Conservation (phyloP, 2,113 vertebrate genomes). For the Rhinoptilus africanus region DNA sequence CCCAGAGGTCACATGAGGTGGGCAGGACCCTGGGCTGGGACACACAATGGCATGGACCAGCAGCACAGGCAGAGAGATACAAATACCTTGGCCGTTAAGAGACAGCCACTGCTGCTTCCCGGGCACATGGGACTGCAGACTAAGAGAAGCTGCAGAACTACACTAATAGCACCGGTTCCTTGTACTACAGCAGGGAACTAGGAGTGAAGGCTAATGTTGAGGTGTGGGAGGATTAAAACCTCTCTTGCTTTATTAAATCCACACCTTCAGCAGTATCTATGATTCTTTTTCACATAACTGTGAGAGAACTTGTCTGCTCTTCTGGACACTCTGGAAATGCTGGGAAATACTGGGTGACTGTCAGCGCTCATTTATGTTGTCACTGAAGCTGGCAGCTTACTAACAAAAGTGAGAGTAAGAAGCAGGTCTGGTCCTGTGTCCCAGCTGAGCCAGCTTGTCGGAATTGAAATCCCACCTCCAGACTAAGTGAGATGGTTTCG, state of each 20-base stretch:
- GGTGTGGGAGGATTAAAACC: background rate
- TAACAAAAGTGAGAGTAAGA: background rate
- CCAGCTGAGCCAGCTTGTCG: background rate
- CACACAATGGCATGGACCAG: rapidly evolving
- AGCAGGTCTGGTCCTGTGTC: background rate
- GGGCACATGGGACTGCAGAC: background rate
- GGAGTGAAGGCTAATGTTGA: background rate
- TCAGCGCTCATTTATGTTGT: background rate
- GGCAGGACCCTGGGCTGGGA: background rate
- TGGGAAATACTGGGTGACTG: background rate
- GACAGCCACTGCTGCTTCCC: background rate
- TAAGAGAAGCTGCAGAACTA: background rate
- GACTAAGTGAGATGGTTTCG: background rate
- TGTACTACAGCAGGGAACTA: background rate
- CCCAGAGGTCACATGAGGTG: background rate
- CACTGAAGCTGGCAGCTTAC: background rate
- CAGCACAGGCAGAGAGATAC: background rate
- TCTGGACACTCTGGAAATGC: background rate
- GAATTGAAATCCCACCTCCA: background rate
- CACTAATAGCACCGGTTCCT: background rate
- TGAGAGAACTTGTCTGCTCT: background rate
- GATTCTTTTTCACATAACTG: background rate
- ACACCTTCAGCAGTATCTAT: background rate
- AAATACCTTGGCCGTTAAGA: background rate
- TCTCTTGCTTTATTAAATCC: background rate